Conservation (phyloP, 2,888 invertebrate species). For the Vesta saturnalis region DNA sequence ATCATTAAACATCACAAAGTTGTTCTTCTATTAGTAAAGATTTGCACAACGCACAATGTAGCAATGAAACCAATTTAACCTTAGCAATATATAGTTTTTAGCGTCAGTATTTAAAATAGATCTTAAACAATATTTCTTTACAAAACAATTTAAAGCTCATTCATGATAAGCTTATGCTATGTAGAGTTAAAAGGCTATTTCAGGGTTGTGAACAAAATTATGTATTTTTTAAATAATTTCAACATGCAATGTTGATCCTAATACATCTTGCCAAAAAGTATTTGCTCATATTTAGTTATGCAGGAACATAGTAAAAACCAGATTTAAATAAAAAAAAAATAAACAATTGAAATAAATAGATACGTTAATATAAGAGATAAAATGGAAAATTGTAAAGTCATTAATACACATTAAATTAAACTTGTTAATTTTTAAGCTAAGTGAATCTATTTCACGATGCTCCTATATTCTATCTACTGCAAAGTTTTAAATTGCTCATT, state of each 20-base stretch:
- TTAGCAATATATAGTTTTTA: conserved; percentile 7
- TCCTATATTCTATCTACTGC: too few relatives aligned
- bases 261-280: conserved; percentile 7
- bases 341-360: neutral
- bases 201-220: conserved; percentile 10
- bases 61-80: conserved; percentile 18
- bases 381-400: neutral
- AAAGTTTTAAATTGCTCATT: too few relatives aligned
- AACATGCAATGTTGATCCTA: too few relatives aligned
- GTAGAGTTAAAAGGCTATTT: conserved; percentile 2
- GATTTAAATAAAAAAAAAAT: neutral
- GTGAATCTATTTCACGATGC: too few relatives aligned
- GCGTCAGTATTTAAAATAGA: conserved; percentile 1
- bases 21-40: conserved; percentile 6
- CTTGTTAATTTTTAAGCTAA: too few relatives aligned
- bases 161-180: neutral
- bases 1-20: conserved; percentile 9
- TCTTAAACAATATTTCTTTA: conserved; percentile 11
- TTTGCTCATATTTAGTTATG: conserved; percentile 8
- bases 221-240: too few relatives aligned
- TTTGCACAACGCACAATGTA: conserved; percentile 30
- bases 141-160: neutral
- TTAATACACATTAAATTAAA: neutral
- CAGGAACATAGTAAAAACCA: neutral
- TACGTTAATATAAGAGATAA: neutral